Conservation (phyloP, 2,797 vertebrate genomes). For the Cynodonichthys magdalenae region DNA sequence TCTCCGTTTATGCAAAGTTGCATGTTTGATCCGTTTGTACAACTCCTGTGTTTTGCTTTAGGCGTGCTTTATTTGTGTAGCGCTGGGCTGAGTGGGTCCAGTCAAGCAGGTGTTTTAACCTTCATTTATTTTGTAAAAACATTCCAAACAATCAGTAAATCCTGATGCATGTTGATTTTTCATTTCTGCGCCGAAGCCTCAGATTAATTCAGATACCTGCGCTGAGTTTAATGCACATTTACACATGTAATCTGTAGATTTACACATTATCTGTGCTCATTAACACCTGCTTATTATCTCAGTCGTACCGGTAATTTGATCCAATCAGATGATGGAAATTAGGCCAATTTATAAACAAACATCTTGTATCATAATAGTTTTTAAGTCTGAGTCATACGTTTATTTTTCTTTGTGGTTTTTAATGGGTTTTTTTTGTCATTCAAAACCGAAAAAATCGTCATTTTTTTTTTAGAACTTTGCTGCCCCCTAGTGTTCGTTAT, state of each 20-base stretch:
- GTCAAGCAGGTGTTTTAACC: constrained; percentile 1
- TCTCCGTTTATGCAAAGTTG: constrained; percentile 70
- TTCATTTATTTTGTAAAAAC: constrained; percentile 23
- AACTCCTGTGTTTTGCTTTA: constrained; percentile 48
- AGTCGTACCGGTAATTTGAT: background rate
- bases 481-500: no score
- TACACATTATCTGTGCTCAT: background rate
- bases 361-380: no score
- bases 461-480: no score
- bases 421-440: no score
- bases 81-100: constrained; percentile 62
- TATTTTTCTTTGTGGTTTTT: no score
- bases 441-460: no score
- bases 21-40: constrained; percentile 70
- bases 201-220: background rate
- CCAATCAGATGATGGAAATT: background rate
- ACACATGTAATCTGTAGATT: constrained; percentile 6
- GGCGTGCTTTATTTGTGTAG: constrained; percentile 54
- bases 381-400: no score
- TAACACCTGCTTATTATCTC: background rate
- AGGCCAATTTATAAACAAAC: no score
- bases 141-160: constrained; percentile 34
- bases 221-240: constrained; percentile 13
- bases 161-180: background rate
- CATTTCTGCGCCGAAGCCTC: background rate